Evolutionary conservation across 1,140 invertebrate species (phyloP), one percentile per base, ranked within the genome.

Genomic region (Chymomyza costata): DNA sequence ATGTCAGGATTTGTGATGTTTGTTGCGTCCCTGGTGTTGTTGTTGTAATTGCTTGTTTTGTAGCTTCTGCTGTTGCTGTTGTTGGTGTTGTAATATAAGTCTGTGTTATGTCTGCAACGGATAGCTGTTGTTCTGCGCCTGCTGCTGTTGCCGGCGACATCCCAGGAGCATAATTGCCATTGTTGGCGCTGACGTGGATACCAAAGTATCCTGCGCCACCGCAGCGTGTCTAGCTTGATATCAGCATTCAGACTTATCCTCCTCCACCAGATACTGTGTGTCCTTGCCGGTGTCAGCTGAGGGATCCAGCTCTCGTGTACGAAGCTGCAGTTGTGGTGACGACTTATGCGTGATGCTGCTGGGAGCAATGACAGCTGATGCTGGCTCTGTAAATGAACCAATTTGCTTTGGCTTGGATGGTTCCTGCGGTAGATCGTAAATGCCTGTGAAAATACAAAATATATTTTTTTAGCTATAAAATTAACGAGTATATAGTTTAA

Each of bases 201-300:
- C 35, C 10, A 14, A 5, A 15, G 5, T 37, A 34, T 34, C 31
- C 10, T 16, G 5, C 8, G 6, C 40, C 19, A 68, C 35, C 47
- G 56, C 61, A 40, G 71, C 50, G 34, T 54, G 56, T 61, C 61
- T 64, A 52, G 70, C 64, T 81, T 71, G 70, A 82, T 84, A 85
- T 84, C 83, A 86, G 76, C 83, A 87, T 60, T 84, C 86, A 78
- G 86, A 87, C 58, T 86, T 85, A 86, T 96, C 95, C 87, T 96
- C 95, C 83, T 93, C 92, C 40, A 97, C 95, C 50, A 97, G 89
- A 82, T 93, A 92, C 84, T 94, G 93, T 1, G 95, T 97, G 85
- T 97, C 95, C 87, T 94, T 95, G 80, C 94, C 95, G n/a, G 94
- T 94, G 81, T 97, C 95, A 16, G 91, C 88, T 44, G 91, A 90